Percentiles rank a stretch among this genome's conserved stretches.
Evolutionary conservation across 2,797 vertebrate genomes (phyloP).

Genomic region (Caiman crocodilus): DNA sequence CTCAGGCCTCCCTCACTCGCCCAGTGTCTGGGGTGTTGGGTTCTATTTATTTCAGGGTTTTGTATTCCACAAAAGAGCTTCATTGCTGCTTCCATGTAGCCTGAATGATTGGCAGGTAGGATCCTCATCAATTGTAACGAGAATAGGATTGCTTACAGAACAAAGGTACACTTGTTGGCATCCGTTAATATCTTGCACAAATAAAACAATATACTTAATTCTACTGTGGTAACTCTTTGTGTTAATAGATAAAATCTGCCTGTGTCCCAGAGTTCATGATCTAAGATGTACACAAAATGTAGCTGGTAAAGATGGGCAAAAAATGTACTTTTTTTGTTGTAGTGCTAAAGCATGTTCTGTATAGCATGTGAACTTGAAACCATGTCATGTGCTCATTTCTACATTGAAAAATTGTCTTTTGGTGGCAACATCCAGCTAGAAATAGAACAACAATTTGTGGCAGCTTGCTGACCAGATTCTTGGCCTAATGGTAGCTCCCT

Average conservation of each 20-base stretch:
- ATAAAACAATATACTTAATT: background rate
- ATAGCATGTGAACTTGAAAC: background rate
- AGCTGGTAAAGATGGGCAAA: no score
- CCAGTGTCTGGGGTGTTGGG: no score
- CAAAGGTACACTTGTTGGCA: background rate
- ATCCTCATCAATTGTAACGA: background rate
- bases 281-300: background rate
- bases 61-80: no score
- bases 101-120: rapidly evolving
- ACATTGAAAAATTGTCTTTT: background rate
- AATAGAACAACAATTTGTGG: background rate
- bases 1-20: no score
- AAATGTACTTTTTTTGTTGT: no score
- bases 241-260: background rate
- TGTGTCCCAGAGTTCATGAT: background rate
- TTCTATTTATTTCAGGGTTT: no score
- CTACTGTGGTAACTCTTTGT: no score
- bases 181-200: background rate
- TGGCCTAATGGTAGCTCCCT: background rate
- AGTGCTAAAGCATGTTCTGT: background rate
- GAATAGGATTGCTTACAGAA: background rate
- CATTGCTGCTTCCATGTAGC: background rate
- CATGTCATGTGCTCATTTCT: background rate
- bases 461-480: background rate
- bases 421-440: background rate